Base-by-base conservation (phyloP, 2,113 vertebrate species). In the Hyaena hyaena region DNA sequence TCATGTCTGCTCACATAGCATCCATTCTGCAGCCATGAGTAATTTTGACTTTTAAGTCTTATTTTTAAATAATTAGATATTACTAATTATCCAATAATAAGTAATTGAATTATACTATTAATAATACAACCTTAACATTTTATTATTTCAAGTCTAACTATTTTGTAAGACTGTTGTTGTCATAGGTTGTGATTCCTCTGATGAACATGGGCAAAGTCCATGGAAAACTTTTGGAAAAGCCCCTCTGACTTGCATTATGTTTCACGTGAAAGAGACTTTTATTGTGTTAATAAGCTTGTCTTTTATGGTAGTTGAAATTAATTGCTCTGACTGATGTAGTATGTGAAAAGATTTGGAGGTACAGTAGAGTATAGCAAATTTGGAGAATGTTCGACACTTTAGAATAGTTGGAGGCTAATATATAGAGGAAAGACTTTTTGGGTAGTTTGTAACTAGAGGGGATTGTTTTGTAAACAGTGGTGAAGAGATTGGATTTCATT, bases 401-500 rank as follows among this genome's bases (percentile, higher is more conserved):
- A 77, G 0, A 10, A 84, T 43, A 76, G 28, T 58, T 82, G 24
- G 53, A 48, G n/a, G 31, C 33, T 83, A 35, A 21, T 68, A 66
- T 85, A 12, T 33, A 80, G 43, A 76, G 55, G 55, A 48, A 84
- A 82, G 63, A 66, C 23, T n/a, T 61, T 31, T 69, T 0, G 4
- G 55, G 12, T 55, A 24, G 43, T 4, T 43, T 86, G 39, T 16
- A 65, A 48, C 4, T 14, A 65, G 33, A 61, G 11, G 33, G 23
- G 7, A 90, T 39, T 80, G n/a, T 71, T 77, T 55, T 65, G 10
- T 66, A 92, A 79, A 28, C 28, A 15, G 21, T 4, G 23, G 66
- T 23, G 76, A 94, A 88, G 61, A 86, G 19, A 90, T 33, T 53
- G 17, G 19, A 80, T 86, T 88, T 89, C 68, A 68, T 92, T 97